These are phyloP conservation scores for Eutrigla gurnardus DNA, from an alignment of 2,797 vertebrate genomes.

Conservation along the genomic window DNA sequence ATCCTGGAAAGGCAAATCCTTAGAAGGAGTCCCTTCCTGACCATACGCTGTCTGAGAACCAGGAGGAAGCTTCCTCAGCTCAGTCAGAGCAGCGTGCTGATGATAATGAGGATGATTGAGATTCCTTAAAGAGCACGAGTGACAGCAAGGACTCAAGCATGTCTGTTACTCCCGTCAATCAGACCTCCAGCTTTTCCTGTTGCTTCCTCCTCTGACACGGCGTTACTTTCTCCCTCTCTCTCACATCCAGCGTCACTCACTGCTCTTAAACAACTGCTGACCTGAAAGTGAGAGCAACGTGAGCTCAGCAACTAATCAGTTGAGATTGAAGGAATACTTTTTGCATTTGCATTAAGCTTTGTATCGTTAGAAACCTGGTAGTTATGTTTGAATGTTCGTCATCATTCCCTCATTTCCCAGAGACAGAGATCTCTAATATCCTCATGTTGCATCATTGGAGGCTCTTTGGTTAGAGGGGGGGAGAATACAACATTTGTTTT, in stretches of 20 bases:
- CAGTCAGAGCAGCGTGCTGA: conserved; percentile 40
- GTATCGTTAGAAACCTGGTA: too few species aligned
- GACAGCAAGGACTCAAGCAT: conserved; percentile 24
- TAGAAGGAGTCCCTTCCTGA: too few species aligned
- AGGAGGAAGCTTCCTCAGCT: conserved; percentile 43
- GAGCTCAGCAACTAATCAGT: not conserved
- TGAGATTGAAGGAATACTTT: not conserved
- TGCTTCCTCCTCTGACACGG: not conserved
- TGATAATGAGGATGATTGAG: conserved; percentile 60
- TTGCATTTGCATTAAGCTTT: not conserved
- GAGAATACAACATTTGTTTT: not conserved
- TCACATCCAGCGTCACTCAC: not conserved
- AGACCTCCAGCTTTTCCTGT: not conserved
- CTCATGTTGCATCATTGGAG: too few species aligned
- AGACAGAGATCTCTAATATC: too few species aligned
- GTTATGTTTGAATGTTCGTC: too few species aligned
- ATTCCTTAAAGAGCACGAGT: conserved; percentile 36
- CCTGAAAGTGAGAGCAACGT: not conserved
- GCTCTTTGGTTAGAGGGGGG: too few species aligned
- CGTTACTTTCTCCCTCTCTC: not conserved
- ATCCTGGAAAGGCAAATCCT: too few species aligned
- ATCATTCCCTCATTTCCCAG: too few species aligned
- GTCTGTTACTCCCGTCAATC: conserved; percentile 39
- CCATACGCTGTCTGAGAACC: not conserved
- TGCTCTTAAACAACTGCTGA: not conserved